Evolutionary conservation across 2,797 vertebrate species (phyloP), one percentile per base, ranked within the genome.

Genomic region (Staurois parvus): DNA sequence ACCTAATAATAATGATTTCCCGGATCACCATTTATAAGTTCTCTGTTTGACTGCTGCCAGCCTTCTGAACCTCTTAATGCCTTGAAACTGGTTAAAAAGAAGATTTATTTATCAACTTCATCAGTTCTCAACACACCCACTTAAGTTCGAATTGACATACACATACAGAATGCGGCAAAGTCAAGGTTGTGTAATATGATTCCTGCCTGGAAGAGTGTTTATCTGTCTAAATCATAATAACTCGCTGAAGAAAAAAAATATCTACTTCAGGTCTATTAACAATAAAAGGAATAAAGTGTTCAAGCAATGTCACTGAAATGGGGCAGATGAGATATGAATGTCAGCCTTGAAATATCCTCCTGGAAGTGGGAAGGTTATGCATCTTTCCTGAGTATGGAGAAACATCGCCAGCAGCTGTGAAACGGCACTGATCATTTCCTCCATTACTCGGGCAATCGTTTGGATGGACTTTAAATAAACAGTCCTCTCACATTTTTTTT

Each of bases 211-310:
- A 42, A 0, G 21, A n/a, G 0, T 12, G 72, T 10, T 86, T 81
- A n/a, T 77, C 83, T 76, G 11, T 15, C 59, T 34, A 87, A 87
- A 87, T 87, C 85, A 87, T 87, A 87, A 87, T 87, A 87, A 87
- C 85, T 79, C 40, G 76, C 75, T 69, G 32, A 83, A 77, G 80
- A 83, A 81, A 83, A 59, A 87, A 87, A 87, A 87, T 79, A 87
- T 83, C 81, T 83, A 87, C 85, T 87, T 83, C 80, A 87, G 56
- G 85, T 83, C 85, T 87, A 87, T 87, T 87, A 87, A 87, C 80
- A 87, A 87, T 83, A 52, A 87, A 86, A 77, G 42, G 74, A 87
- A 87, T 73, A 87, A 87, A 87, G 81, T 87, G 85, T 87, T 87
- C 80, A 83, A 81, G 75, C 66, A 83, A 73, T 87, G 85, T 83